phyloP scores from a whole-genome alignment of 1,140 invertebrate genomes.

The Ostrea denselamellosa region DNA sequence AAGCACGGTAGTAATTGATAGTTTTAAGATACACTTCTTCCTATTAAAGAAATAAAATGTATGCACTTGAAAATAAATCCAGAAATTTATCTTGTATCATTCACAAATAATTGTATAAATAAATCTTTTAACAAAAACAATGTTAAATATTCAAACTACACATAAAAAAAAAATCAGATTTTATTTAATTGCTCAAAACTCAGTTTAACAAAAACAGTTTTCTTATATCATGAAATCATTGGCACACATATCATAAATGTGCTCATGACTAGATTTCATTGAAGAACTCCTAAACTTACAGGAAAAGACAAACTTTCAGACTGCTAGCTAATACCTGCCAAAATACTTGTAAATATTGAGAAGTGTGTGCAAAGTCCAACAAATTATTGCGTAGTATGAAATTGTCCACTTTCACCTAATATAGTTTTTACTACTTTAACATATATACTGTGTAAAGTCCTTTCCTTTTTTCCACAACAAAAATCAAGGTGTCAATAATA shows the following conservation, averaged over 20 bases:
- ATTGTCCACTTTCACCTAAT: neutral
- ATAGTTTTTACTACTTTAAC: neutral
- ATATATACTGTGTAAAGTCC: neutral
- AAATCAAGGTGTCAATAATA: neutral
- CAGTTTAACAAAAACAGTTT: neutral
- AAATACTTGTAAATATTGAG: neutral
- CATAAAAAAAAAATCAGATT: neutral
- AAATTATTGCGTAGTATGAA: neutral
- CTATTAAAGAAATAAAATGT: neutral
- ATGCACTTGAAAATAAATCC: neutral
- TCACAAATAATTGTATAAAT: neutral
- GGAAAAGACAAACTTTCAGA: neutral
- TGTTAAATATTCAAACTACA: neutral
- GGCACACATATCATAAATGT: neutral
- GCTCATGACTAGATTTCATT: slow-evolving; percentile 32
- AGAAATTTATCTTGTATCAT: neutral
- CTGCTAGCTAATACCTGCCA: neutral
- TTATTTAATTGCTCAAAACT: neutral
- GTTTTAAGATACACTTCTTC: neutral
- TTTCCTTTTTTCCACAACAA: neutral
- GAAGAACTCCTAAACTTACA: neutral
- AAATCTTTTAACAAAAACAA: neutral
- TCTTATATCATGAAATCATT: slow-evolving; percentile 29
- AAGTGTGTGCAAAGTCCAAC: neutral
- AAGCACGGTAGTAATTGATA: neutral